Conservation (phyloP, 2,888 invertebrate genomes). For the Lamellibrachia satsuma region DNA sequence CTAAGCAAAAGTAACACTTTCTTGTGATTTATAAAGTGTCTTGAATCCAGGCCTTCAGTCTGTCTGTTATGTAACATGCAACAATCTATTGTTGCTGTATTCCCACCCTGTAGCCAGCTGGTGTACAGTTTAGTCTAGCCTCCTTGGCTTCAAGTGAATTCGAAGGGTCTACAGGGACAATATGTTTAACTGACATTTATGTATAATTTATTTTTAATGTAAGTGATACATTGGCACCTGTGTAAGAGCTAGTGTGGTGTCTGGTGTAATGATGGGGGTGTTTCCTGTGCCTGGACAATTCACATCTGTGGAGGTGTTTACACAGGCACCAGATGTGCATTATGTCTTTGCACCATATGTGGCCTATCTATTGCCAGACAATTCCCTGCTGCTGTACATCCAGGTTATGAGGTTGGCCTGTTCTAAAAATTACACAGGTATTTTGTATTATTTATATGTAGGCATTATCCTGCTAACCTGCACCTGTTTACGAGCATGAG, state of each 20-base stretch:
- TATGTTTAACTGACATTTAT: background rate
- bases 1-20: background rate
- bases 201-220: constrained; percentile 1
- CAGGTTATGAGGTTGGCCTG: background rate
- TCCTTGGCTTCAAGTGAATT: background rate
- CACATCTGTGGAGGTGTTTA: background rate
- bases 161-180: background rate
- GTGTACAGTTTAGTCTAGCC: background rate
- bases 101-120: background rate
- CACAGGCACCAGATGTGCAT: background rate
- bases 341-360: background rate
- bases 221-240: background rate
- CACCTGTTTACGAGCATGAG: background rate
- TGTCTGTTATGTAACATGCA: background rate
- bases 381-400: background rate
- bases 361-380: background rate
- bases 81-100: background rate
- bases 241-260: background rate
- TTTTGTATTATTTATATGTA: background rate
- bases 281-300: background rate
- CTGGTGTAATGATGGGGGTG: background rate
- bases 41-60: background rate
- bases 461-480: background rate
- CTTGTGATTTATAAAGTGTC: background rate
- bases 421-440: background rate